These are phyloP conservation scores for Nicator chloris DNA, from an alignment of 2,113 vertebrate species.

Conservation along the genomic window DNA sequence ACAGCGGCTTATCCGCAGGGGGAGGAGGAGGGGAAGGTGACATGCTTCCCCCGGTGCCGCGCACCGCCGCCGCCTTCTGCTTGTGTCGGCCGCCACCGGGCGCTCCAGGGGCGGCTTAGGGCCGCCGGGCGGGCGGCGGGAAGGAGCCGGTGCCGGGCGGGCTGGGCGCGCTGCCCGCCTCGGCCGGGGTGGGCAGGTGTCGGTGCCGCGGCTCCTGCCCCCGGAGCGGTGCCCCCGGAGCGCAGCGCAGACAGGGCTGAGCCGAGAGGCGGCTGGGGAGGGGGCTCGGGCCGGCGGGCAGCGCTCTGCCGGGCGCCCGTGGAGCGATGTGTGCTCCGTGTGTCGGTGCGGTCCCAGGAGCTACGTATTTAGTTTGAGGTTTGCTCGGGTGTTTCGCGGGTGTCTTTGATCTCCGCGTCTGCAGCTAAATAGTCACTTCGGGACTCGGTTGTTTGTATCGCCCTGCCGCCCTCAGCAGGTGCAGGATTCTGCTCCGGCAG, in stretches of 20 bases:
- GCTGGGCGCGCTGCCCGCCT: not conserved
- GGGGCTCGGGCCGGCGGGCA: not conserved
- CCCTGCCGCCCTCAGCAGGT: not conserved
- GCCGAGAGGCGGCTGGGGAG: not conserved
- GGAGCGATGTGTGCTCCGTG: not conserved
- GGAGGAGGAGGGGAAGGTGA: not conserved
- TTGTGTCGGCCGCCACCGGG: not conserved
- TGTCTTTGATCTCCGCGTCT: conserved; percentile 1
- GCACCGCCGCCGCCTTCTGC: not conserved
- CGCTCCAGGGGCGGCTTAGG: not conserved
- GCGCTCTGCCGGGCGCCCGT: not conserved
- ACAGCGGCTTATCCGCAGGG: not conserved
- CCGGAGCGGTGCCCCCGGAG: not conserved
- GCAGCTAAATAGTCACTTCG: not conserved
- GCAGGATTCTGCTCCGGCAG: not conserved
- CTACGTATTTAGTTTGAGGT: conserved; percentile 33
- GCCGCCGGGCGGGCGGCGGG: not conserved
- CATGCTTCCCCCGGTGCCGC: not conserved
- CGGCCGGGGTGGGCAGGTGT: not conserved
- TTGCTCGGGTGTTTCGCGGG: not conserved
- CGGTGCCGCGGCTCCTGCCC: not conserved
- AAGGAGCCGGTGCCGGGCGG: not conserved
- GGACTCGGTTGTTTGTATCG: not conserved
- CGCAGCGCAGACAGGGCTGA: not conserved
- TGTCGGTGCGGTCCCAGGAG: not conserved